A percentile compares a stretch with the other conserved stretches of the same genome.
Conservation (phyloP, 2,888 invertebrate genomes). For the Netelia virgata region DNA sequence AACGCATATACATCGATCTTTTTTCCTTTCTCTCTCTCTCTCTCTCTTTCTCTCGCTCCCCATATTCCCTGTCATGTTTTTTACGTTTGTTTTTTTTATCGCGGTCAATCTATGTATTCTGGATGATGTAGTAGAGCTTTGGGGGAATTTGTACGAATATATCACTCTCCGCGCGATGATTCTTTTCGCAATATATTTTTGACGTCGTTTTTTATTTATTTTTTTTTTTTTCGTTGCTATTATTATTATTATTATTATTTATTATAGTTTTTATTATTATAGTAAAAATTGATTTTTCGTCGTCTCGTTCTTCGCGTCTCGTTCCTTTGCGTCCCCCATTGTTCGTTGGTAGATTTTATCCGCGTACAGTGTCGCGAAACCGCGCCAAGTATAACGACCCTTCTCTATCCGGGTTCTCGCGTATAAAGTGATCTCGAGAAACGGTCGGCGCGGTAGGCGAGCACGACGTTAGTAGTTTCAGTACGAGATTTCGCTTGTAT, state of each 20-base stretch:
- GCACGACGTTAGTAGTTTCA: background rate
- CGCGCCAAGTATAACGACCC: constrained; percentile 1
- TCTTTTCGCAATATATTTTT: constrained; percentile 27
- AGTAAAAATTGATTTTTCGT: background rate
- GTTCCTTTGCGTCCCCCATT: background rate
- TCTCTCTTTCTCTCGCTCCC: constrained; percentile 7
- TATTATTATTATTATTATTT: background rate
- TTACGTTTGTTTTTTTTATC: constrained; percentile 38
- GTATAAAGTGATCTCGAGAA: background rate
- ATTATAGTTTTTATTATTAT: background rate
- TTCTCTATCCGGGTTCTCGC: background rate
- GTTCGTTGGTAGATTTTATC: background rate
- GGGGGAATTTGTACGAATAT: constrained; percentile 56
- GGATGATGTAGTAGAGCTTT: constrained; percentile 40
- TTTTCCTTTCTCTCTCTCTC: constrained; percentile 19
- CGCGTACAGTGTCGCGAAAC: background rate
- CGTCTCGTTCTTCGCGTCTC: background rate
- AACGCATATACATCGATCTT: constrained; percentile 33
- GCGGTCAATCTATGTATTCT: constrained; percentile 65
- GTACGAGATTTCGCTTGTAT: constrained; percentile 41
- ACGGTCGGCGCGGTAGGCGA: background rate
- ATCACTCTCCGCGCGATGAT: constrained; percentile 14
- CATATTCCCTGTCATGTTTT: constrained; percentile 25
- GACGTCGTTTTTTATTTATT: background rate
- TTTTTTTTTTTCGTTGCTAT: background rate